Conservation (phyloP, 2,888 invertebrate genomes). For the Drosophila peninsularis region DNA sequence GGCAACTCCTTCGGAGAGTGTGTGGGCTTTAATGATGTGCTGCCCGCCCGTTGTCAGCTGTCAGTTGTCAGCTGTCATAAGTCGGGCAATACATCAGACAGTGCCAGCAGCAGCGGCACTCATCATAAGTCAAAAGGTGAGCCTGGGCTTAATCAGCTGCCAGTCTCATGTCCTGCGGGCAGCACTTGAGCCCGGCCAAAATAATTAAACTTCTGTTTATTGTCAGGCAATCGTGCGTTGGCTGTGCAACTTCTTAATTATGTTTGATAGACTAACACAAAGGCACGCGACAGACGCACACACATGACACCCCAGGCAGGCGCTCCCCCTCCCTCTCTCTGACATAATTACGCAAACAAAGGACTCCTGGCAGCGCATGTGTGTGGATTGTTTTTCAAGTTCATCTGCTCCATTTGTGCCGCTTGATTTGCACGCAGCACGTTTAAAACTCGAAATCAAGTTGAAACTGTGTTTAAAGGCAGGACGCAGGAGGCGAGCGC, state of each 20-base stretch:
- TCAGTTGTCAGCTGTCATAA: slow-evolving; percentile 74
- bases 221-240: slow-evolving; percentile 57
- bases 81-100: slow-evolving; percentile 69
- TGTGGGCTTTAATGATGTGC: slow-evolving; percentile 45
- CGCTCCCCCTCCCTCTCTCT: not conserved
- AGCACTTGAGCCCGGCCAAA: slow-evolving; percentile 44
- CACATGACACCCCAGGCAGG: slow-evolving; percentile 49
- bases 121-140: slow-evolving; percentile 80
- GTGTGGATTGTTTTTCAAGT: slow-evolving; percentile 19
- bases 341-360: slow-evolving; percentile 72
- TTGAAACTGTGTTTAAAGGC: slow-evolving; percentile 46
- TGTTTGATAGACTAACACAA: slow-evolving; percentile 71
- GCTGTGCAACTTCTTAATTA: slow-evolving; percentile 68
- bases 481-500: not conserved
- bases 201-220: slow-evolving; percentile 81
- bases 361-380: slow-evolving; percentile 15
- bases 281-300: slow-evolving; percentile 17
- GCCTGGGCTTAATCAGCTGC: slow-evolving; percentile 65
- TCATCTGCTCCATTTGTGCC: slow-evolving; percentile 45
- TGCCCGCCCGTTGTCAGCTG: slow-evolving; percentile 42
- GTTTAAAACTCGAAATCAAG: slow-evolving; percentile 65
- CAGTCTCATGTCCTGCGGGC: slow-evolving; percentile 17
- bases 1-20: slow-evolving; percentile 16
- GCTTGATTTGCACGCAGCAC: slow-evolving; percentile 52
- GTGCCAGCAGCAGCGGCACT: slow-evolving; percentile 39